Conservation (phyloP, 2,888 invertebrate species). For the Caenorhabditis sp. region DNA sequence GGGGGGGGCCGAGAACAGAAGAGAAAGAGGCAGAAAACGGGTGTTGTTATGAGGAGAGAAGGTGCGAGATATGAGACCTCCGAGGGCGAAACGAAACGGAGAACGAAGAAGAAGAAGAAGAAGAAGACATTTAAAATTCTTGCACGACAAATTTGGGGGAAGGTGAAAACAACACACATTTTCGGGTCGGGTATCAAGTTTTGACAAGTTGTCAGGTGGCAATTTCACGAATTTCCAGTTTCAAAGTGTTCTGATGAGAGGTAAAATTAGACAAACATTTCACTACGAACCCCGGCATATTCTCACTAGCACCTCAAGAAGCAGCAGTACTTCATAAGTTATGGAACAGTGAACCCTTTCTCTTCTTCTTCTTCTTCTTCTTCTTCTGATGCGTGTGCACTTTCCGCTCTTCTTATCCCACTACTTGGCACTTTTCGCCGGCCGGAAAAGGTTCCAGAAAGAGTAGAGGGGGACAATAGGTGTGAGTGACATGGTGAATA, state of each 20-base stretch:
- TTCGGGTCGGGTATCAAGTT: too few relatives aligned
- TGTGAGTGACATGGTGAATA: constrained; percentile 54
- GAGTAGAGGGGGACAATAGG: constrained; percentile 32
- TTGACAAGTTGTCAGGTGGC: too few relatives aligned
- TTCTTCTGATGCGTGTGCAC: neutral
- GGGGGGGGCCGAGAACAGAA: neutral
- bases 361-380: neutral
- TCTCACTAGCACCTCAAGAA: too few relatives aligned
- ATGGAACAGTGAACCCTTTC: too few relatives aligned
- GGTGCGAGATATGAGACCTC: too few relatives aligned
- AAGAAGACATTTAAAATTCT: constrained; percentile 35
- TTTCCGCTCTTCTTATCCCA: neutral
- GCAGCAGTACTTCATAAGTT: too few relatives aligned
- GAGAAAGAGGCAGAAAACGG: neutral
- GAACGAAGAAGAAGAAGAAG: constrained; percentile 1
- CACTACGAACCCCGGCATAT: too few relatives aligned
- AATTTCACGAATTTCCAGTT: too few relatives aligned
- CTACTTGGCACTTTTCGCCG: too few relatives aligned
- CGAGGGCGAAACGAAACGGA: too few relatives aligned
- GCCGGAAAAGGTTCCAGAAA: constrained; percentile 33
- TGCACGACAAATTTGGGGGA: constrained; percentile 10
- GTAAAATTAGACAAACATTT: too few relatives aligned
- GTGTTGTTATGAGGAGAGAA: constrained; percentile 18
- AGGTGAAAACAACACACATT: constrained; percentile 4
- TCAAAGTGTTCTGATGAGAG: too few relatives aligned